Evolutionary conservation across 2,113 vertebrate genomes (phyloP).

Genomic region (rabbit (Oryctolagus cuniculus)): DNA sequence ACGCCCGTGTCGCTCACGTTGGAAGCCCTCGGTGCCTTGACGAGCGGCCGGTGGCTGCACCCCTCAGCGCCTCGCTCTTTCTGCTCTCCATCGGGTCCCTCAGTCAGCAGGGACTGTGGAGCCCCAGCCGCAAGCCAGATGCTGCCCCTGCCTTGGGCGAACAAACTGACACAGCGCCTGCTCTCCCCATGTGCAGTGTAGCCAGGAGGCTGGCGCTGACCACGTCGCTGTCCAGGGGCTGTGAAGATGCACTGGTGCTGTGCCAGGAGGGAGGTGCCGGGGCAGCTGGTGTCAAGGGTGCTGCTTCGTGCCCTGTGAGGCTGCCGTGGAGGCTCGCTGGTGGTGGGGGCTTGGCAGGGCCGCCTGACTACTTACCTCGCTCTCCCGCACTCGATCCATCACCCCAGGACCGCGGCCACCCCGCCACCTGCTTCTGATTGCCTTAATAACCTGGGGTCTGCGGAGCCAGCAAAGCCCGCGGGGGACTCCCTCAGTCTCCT

Average conservation of each 20-base stretch:
- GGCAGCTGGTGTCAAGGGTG: background rate
- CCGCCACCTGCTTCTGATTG: conserved; percentile 71
- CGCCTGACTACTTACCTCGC: background rate
- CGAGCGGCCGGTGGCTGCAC: accelerated
- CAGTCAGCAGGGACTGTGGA: background rate
- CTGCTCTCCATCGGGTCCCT: background rate
- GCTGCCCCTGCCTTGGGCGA: too few relatives aligned
- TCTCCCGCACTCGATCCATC: conserved; percentile 44
- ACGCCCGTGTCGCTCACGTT: too few relatives aligned
- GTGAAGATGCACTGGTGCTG: too few relatives aligned
- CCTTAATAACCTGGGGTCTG: background rate
- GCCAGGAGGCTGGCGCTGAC: background rate
- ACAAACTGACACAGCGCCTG: background rate
- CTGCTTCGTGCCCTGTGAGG: background rate
- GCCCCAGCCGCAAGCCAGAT: background rate
- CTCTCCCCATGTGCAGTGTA: accelerated
- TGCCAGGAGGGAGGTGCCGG: background rate
- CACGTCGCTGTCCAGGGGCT: accelerated
- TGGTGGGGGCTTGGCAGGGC: conserved; percentile 28
- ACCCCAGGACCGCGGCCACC: accelerated
- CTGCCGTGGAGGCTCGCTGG: conserved; percentile 27
- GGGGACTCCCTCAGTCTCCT: background rate
- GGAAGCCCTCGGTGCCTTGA: background rate
- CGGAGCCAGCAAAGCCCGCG: background rate
- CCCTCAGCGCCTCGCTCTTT: background rate